A percentile compares a stretch with the other conserved stretches of the same genome.
These are phyloP conservation scores for Himantopus leucocephalus DNA, from an alignment of 2,113 vertebrate genomes.

Conservation along the genomic window DNA sequence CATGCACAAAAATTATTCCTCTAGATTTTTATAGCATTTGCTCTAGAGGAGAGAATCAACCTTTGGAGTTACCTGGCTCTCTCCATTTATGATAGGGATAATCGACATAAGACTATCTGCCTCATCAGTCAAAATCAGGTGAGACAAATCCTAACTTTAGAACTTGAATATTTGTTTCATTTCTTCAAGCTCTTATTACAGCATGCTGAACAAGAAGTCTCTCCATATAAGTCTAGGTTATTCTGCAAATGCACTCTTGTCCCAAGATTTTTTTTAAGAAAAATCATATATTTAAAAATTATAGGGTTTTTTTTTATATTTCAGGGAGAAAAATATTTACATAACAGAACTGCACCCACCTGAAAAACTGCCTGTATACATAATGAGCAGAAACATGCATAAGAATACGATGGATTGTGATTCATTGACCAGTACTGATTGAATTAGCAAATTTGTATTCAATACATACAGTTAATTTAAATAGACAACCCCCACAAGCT, in stretches of 20 bases:
- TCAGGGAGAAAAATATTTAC: background rate
- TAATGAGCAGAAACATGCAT: background rate
- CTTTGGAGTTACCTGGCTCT: background rate
- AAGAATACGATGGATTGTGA: background rate
- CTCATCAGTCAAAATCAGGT: background rate
- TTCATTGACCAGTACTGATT: background rate
- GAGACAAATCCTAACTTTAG: background rate
- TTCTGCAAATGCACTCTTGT: background rate
- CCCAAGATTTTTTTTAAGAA: background rate
- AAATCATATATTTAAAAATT: background rate
- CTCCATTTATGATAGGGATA: background rate
- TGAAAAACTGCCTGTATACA: background rate
- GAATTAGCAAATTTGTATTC: background rate
- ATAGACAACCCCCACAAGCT: background rate
- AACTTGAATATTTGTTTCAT: background rate
- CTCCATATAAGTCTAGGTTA: background rate
- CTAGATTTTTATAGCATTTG: background rate
- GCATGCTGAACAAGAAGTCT: no score
- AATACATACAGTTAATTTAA: background rate
- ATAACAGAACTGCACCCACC: background rate
- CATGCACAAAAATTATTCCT: background rate
- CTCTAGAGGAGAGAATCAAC: background rate
- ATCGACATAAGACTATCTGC: background rate
- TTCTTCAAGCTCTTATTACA: background rate
- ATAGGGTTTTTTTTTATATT: background rate